Evolutionary conservation across 2,888 invertebrate species (phyloP).

Genomic region (Aricia artaxerxes): DNA sequence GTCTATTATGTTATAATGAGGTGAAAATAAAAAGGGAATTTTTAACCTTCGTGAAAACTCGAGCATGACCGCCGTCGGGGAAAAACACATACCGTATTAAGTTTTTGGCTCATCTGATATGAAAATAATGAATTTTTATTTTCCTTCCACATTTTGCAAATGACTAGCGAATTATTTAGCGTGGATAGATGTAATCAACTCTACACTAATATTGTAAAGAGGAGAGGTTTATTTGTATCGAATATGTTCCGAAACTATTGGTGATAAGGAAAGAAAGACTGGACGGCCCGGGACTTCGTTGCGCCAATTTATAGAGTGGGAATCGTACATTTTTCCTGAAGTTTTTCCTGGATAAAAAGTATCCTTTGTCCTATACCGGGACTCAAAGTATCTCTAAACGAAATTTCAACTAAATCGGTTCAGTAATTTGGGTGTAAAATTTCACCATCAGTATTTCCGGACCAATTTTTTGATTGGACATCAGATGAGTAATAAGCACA

Average conservation of each 20-base stretch:
- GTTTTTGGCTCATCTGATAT: not conserved
- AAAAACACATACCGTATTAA: not conserved
- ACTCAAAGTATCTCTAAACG: no score
- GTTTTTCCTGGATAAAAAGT: no score
- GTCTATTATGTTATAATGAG: conserved; percentile 19
- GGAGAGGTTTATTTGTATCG: no score
- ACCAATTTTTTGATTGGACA: not conserved
- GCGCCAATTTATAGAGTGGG: no score
- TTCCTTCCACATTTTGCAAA: not conserved
- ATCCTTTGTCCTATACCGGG: no score
- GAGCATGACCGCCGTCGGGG: not conserved
- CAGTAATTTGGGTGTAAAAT: no score
- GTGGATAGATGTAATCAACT: not conserved
- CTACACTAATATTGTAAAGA: not conserved
- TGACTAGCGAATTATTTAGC: not conserved
- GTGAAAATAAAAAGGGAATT: conserved; percentile 25
- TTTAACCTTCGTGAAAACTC: conserved; percentile 4
- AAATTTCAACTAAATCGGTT: no score
- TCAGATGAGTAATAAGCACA: not conserved
- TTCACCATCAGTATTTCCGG: no score
- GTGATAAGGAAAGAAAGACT: no score
- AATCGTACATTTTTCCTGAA: no score
- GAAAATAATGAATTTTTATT: not conserved
- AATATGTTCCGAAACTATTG: no score
- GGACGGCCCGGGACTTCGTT: no score